Evolutionary conservation across 2,113 vertebrate species (phyloP).

Genomic region (Columbina picui): DNA sequence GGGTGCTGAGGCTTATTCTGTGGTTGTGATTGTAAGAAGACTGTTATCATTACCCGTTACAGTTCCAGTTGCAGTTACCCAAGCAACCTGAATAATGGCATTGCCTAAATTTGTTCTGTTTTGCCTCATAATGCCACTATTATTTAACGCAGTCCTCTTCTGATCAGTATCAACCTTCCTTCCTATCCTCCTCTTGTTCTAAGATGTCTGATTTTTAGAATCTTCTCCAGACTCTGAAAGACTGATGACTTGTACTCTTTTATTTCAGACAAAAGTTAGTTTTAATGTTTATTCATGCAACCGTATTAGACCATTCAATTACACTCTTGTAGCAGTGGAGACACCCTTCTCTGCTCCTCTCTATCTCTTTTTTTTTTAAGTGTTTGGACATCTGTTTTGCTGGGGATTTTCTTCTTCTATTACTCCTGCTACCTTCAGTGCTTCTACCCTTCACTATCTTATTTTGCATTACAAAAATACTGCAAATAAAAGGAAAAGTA

Average conservation of each 20-base stretch:
- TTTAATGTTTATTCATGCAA: neutral
- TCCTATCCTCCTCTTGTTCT: neutral
- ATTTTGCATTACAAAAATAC: constrained; percentile 5
- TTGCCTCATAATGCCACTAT: neutral
- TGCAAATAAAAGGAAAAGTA: constrained; percentile 44
- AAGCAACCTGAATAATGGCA: neutral
- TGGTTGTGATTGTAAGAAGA: neutral
- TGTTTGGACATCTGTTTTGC: constrained; percentile 8
- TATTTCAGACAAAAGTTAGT: neutral
- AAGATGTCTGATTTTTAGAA: neutral
- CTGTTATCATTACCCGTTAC: neutral
- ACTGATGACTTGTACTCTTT: neutral
- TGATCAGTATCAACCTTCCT: neutral
- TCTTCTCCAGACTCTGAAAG: neutral
- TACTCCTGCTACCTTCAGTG: neutral
- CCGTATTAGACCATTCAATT: neutral
- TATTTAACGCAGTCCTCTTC: neutral
- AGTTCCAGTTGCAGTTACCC: neutral
- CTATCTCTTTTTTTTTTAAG: neutral
- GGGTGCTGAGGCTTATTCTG: fast-evolving
- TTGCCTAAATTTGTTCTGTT: neutral
- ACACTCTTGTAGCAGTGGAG: neutral
- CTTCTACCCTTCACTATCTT: neutral
- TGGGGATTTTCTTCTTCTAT: constrained; percentile 61
- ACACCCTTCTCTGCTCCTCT: neutral